Conservation (phyloP, 64 coral and sea anemone species). For the Hydrozoanthus tunicans region DNA sequence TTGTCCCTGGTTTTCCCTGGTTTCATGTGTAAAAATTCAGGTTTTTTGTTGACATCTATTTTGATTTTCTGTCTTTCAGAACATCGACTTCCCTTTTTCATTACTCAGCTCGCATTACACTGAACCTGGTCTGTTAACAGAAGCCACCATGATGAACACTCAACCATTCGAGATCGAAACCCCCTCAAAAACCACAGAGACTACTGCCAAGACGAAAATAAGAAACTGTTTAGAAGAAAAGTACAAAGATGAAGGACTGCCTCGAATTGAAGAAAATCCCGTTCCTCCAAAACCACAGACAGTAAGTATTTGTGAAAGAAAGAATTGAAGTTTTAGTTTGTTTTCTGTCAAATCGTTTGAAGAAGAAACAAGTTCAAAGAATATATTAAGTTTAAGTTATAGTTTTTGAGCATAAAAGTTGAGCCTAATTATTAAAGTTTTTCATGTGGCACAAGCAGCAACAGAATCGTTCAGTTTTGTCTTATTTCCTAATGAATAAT, state of each 20-base stretch:
- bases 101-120: background rate
- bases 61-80: slow-evolving; percentile 3
- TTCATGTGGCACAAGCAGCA: no score
- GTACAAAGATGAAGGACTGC: slow-evolving; percentile 33
- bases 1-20: background rate
- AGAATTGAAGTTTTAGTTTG: no score
- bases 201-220: slow-evolving; percentile 15
- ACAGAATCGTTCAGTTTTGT: no score
- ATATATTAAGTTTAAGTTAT: no score
- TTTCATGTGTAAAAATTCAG: slow-evolving; percentile 11
- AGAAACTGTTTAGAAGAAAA: slow-evolving; percentile 14
- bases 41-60: background rate
- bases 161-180: background rate
- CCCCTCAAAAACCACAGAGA: background rate
- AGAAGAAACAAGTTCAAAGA: no score
- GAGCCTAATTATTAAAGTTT: no score
- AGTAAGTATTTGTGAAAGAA: slow-evolving; percentile 1
- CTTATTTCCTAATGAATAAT: no score
- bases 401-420: no score
- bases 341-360: no score
- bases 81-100: background rate
- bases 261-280: background rate
- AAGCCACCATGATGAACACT: background rate
- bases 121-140: background rate
- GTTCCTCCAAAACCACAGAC: background rate